Evolutionary conservation across 2,888 invertebrate species (phyloP), one percentile per base, ranked within the genome.

Genomic region (Melieria crassipennis): DNA sequence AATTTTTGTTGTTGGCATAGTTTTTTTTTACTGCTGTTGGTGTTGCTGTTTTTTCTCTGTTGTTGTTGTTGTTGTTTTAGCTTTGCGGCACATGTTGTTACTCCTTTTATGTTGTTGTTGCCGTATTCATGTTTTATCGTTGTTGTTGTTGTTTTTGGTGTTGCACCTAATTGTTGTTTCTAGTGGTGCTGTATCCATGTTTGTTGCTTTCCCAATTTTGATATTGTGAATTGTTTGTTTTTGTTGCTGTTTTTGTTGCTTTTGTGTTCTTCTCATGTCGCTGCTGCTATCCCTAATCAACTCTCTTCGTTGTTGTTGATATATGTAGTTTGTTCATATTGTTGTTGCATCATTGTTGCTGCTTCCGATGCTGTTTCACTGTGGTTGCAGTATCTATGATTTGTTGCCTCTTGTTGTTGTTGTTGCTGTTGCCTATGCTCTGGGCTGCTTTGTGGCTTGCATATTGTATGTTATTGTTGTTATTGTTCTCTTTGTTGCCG

Each of bases 1-100:
- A 30, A 30, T 30, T 30, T 30, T 43, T 13, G 45, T 60, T 47
- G 63, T 52, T 30, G 47, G 64, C 45, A 46, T 52, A 45, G 47
- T 65, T 56, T 55, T 65, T 65, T 65, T 65, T 57, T 43, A 46
- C 56, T 65, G n/a, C 47, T 16, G 65, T 65, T 57, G 46, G 11
- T 1, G 9, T 5, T 5, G 5, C 50, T 50, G 16, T 16, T 16
- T 30, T 30, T 30, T 30, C 30, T 30, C 30, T 30, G 3, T 10
- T 9, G n/a, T 9, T 58, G 58, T 58, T 58, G 7, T 43, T 58
- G 42, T 42, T 42, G 10, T 11, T 58, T 1, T 10, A 43, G 0
- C 43, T 9, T 57, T 43, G 30, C 30, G 30, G 30, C 30, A 30
- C 30, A 30, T 30, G 30, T 2, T 30, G 58, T 42, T 58, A n/a